phyloP scores from a whole-genome alignment of 1,140 invertebrate genomes.

The Nylanderia fulva region DNA sequence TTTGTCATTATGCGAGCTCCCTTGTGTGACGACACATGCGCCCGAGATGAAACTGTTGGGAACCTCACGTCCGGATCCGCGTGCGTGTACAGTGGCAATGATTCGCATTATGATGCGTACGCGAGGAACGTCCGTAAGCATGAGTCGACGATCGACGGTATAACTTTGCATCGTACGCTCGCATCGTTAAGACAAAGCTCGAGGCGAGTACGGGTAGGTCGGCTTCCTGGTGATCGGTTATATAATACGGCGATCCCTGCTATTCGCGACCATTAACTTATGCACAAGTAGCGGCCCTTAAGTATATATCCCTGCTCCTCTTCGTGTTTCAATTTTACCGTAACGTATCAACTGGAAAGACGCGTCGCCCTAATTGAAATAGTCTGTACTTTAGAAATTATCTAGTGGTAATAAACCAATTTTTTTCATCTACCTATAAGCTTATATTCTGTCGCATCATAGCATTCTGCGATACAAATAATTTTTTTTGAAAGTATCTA shows the following conservation, averaged over 20 bases:
- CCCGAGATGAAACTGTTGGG: constrained; percentile 30
- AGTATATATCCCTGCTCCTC: background rate
- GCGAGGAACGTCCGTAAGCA: constrained; percentile 36
- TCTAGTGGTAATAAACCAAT: background rate
- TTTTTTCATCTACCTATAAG: too few species aligned
- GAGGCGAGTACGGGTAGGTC: constrained; percentile 26
- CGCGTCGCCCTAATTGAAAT: background rate
- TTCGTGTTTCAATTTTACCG: background rate
- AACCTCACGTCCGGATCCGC: constrained; percentile 27
- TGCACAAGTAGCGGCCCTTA: constrained; percentile 10
- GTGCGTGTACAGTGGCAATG: constrained; percentile 44
- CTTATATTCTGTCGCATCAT: background rate
- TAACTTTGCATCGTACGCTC: constrained; percentile 25
- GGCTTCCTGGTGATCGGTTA: constrained; percentile 55
- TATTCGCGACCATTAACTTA: constrained; percentile 36
- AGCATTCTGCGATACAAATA: background rate
- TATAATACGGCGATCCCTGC: constrained; percentile 19
- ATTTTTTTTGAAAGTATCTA: background rate
- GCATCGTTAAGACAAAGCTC: constrained; percentile 58
- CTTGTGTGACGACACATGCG: background rate
- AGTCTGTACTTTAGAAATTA: background rate
- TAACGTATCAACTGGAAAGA: background rate
- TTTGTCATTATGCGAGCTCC: background rate
- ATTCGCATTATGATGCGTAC: constrained; percentile 44
- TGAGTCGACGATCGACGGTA: constrained; percentile 56